Evolutionary conservation across 2,113 vertebrate species (phyloP).

Genomic region (Clinocottus analis): DNA sequence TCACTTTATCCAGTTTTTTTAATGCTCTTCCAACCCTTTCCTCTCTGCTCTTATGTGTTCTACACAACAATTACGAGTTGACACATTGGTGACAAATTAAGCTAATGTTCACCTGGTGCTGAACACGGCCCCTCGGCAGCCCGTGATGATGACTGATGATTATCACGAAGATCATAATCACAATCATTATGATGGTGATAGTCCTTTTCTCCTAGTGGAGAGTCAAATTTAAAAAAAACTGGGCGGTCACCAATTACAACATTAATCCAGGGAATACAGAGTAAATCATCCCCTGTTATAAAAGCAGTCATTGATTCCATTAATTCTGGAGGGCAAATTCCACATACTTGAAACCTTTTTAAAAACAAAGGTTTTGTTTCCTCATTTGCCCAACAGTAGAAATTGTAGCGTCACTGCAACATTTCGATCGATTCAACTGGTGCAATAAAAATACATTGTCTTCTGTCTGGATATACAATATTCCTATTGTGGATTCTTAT

Average conservation of each 20-base stretch:
- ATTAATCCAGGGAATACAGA: not conserved
- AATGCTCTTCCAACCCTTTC: not conserved
- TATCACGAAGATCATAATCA: not conserved
- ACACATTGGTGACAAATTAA: not conserved
- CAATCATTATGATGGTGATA: not conserved
- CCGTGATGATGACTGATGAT: not conserved
- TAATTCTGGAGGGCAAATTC: not conserved
- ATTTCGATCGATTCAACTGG: too few species aligned
- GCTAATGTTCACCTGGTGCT: not conserved
- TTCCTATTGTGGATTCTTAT: too few species aligned
- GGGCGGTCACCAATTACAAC: not conserved
- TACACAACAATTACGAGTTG: not conserved
- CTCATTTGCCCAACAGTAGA: too few species aligned
- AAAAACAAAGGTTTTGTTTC: not conserved
- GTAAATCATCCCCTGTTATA: not conserved
- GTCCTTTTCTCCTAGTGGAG: constrained; percentile 6
- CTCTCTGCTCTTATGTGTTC: not conserved
- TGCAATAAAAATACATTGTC: too few species aligned
- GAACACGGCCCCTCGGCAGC: not conserved
- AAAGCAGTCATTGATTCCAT: not conserved
- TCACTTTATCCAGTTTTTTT: not conserved
- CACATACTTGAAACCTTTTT: not conserved
- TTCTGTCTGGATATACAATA: too few species aligned
- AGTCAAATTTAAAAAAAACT: not conserved
- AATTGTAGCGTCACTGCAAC: too few species aligned